A percentile compares a stretch with the other conserved stretches of the same genome.
phyloP scores from a whole-genome alignment of 2,113 vertebrate species.

The Peromyscus maniculatus region DNA sequence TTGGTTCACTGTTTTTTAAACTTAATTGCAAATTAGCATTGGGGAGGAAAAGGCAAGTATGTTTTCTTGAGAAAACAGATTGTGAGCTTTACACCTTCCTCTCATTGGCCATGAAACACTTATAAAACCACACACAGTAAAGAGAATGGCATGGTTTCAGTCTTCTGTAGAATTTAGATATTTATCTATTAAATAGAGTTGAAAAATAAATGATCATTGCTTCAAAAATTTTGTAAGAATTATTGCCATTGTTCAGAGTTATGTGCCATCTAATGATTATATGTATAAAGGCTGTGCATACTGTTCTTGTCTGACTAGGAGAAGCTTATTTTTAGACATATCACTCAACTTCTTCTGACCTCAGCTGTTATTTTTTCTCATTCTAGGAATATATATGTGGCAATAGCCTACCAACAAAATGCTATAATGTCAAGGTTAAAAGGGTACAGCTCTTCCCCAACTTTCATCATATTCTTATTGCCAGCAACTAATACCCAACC shows the following conservation, averaged over 20 bases:
- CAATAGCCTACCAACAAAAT: too few relatives aligned
- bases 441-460: too few relatives aligned
- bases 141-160: neutral
- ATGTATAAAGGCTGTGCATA: neutral
- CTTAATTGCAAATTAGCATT: neutral
- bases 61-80: neutral
- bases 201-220: neutral
- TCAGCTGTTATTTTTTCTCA: too few relatives aligned
- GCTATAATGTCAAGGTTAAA: too few relatives aligned
- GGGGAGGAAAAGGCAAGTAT: neutral
- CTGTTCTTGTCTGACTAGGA: neutral
- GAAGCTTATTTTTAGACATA: too few relatives aligned
- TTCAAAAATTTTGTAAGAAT: neutral
- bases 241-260: neutral
- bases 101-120: neutral
- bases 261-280: neutral
- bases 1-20: neutral
- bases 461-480: too few relatives aligned
- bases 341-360: too few relatives aligned
- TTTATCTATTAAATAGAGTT: too few relatives aligned
- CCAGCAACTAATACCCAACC: too few relatives aligned
- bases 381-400: too few relatives aligned
- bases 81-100: neutral
- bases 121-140: neutral
- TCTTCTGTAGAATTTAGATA: neutral